Evolutionary conservation across 2,797 vertebrate genomes (phyloP).

Genomic region (Spinibarbus caldwelli): DNA sequence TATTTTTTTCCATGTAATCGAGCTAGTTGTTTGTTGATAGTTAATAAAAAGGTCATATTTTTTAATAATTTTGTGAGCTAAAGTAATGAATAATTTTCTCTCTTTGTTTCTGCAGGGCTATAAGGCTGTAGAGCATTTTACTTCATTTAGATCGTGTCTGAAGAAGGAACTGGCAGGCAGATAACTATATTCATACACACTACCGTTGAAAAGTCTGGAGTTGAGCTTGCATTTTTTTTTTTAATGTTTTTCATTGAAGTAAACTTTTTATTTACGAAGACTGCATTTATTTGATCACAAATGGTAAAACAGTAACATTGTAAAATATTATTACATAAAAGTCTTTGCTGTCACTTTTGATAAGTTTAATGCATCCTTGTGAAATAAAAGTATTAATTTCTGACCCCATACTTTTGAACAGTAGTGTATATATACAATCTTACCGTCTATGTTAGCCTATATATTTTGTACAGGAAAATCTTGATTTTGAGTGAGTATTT

Average conservation of each 20-base stretch:
- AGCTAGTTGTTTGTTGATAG: not conserved
- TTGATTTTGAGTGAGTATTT: not conserved
- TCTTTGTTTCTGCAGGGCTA: constrained; percentile 83
- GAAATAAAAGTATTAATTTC: not conserved
- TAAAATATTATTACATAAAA: not conserved
- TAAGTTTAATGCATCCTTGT: not conserved
- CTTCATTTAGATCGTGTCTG: constrained; percentile 94
- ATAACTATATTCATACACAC: constrained; percentile 68
- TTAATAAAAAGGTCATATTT: not conserved
- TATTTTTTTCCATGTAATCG: not conserved
- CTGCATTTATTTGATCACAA: not conserved
- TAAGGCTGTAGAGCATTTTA: constrained; percentile 89
- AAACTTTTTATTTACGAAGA: not conserved
- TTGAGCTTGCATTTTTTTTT: too few species aligned
- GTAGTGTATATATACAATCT: too few species aligned
- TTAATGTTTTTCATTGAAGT: not conserved
- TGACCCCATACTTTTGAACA: not conserved
- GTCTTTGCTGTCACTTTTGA: not conserved
- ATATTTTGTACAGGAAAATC: not conserved
- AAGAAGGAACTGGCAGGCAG: constrained; percentile 93
- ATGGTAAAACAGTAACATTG: not conserved
- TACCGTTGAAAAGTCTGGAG: not conserved
- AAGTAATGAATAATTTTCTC: too few species aligned
- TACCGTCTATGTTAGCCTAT: not conserved
- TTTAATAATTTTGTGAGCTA: not conserved